Percentiles rank a stretch among this genome's conserved stretches.
Conservation (phyloP, 2,113 vertebrate species). For the Mystacornis crossleyi region DNA sequence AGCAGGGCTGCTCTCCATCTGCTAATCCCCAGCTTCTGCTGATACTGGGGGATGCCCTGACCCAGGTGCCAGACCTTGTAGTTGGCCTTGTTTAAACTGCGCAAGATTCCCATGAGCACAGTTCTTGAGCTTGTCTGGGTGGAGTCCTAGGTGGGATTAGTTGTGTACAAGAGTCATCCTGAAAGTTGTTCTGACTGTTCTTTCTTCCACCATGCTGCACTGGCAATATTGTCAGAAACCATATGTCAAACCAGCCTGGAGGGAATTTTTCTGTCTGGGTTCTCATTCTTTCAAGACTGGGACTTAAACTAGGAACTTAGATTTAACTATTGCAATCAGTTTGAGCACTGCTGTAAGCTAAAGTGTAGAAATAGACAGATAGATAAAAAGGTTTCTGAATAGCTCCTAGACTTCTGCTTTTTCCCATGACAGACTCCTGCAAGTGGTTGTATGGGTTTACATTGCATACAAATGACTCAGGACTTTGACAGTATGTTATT, state of each 20-base stretch:
- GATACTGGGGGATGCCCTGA: not conserved
- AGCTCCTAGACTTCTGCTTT: not conserved
- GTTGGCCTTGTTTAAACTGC: not conserved
- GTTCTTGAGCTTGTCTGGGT: not conserved
- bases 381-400: not conserved
- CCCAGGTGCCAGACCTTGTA: no score
- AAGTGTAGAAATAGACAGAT: not conserved
- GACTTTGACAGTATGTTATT: conserved; percentile 19
- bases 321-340: not conserved
- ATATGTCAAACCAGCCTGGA: not conserved
- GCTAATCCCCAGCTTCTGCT: not conserved
- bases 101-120: not conserved
- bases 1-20: not conserved
- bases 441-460: conserved; percentile 64
- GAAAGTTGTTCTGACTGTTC: not conserved
- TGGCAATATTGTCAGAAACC: not conserved
- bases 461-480: conserved; percentile 58
- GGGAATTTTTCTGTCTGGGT: not conserved
- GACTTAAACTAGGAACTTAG: not conserved
- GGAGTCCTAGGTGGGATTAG: not conserved
- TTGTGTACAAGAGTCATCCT: not conserved
- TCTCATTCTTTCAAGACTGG: conserved; percentile 3
- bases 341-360: not conserved
- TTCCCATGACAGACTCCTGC: conserved; percentile 56
- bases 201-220: not conserved